Base-by-base conservation (phyloP, 2,888 invertebrate genomes). In the Escarpia spicata region DNA sequence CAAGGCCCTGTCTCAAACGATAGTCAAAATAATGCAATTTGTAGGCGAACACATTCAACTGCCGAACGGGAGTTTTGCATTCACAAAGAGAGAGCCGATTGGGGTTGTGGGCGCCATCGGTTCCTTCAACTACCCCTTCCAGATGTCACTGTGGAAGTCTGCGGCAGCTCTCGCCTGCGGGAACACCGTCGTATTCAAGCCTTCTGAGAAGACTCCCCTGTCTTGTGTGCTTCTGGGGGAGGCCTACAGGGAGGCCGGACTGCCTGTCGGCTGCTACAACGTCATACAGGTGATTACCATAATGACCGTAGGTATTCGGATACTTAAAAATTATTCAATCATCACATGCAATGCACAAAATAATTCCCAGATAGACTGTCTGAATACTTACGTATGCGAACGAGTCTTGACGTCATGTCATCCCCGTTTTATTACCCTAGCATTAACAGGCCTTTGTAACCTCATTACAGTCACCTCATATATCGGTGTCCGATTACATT, bases 101-200 rank as follows among this genome's bases (percentile, higher is more conserved):
- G 97, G 97, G 2, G 97, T 97, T 2, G 96, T 97, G 43, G 97
- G 96, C 3, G 97, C 97, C 19, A 97, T 97, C 90, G 97, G 97
- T 6, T 97, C 97, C 2, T 97, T 97, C 97, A 97, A 97, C 95
- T 97, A 97, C 95, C 97, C 97, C 2, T 97, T 97, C 94, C 97
- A 96, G 95, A 97, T 97, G 95, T 97, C 96, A 3, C 93, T 96
- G 3, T 97, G 97, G 97, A 97, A 97, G 95, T 96, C 97, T 1
- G 96, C 97, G 1, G 97, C 97, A 10, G 97, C 97, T 0, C 95
- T 97, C 43, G 97, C 97, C 3, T 97, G 97, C 95, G 97, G 97
- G 43, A 97, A 97, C 94, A 95, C 97, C 2, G 95, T 97, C 94
- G 97, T 97, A 26, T 97, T 97, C 95, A 97, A 97, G 94, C 97